Evolutionary conservation across 2,113 vertebrate species (phyloP).

Genomic region (Oostethus manadensis): DNA sequence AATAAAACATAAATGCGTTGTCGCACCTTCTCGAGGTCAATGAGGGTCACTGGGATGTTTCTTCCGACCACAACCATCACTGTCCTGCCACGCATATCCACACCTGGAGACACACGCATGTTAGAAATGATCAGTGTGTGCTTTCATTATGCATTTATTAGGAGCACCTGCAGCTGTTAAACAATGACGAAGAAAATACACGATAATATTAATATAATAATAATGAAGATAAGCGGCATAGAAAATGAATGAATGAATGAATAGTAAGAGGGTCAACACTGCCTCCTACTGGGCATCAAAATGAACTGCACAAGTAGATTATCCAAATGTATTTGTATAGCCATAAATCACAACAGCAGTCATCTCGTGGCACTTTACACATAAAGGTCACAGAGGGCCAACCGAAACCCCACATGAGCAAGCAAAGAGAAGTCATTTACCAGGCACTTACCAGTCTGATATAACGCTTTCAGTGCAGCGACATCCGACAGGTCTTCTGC

Average conservation of each 20-base stretch:
- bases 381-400: too few relatives aligned
- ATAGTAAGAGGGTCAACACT: too few relatives aligned
- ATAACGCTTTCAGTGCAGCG: constrained; percentile 93
- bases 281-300: constrained; percentile 26
- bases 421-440: background rate
- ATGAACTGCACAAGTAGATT: background rate
- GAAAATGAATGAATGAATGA: too few relatives aligned
- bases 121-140: background rate
- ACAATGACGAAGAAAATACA: background rate
- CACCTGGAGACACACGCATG: constrained; percentile 70
- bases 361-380: too few relatives aligned
- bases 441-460: constrained; percentile 89
- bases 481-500: constrained; percentile 95
- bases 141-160: too few relatives aligned
- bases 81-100: constrained; percentile 87
- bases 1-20: background rate
- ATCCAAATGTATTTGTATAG: too few relatives aligned
- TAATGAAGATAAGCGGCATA: too few relatives aligned
- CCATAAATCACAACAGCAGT: too few relatives aligned
- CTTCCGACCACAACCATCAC: constrained; percentile 94
- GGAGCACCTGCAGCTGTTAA: background rate
- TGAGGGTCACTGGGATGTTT: constrained; percentile 91
- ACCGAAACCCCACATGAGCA: too few relatives aligned
- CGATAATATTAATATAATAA: background rate
- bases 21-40: constrained; percentile 93